A percentile compares a stretch with the other conserved stretches of the same genome.
Conservation (phyloP, 2,797 vertebrate genomes). For the Geotrypetes seraphini region DNA sequence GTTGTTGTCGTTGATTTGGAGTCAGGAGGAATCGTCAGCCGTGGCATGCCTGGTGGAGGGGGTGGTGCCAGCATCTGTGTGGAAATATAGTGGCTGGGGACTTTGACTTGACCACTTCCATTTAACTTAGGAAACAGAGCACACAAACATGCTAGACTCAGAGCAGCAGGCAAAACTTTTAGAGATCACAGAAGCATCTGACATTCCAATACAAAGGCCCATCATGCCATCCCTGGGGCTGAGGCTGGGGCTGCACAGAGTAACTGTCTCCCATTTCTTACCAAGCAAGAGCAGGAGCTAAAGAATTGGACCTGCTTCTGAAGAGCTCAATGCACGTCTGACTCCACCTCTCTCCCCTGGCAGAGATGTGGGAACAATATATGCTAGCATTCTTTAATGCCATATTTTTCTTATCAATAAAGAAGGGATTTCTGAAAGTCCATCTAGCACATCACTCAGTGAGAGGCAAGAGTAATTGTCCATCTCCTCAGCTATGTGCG, state of each 20-base stretch:
- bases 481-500: not conserved
- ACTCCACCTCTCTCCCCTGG: not conserved
- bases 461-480: not conserved
- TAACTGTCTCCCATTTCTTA: slow-evolving; percentile 7
- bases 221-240: too few relatives aligned
- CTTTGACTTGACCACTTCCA: slow-evolving; percentile 86
- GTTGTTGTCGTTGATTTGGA: slow-evolving; percentile 82
- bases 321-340: too few relatives aligned
- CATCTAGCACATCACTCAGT: too few relatives aligned
- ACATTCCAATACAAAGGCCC: too few relatives aligned
- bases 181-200: too few relatives aligned
- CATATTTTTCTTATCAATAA: too few relatives aligned
- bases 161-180: too few relatives aligned
- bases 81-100: slow-evolving; percentile 84
- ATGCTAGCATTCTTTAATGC: too few relatives aligned
- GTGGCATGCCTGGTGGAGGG: slow-evolving; percentile 68
- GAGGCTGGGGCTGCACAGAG: not conserved
- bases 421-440: too few relatives aligned
- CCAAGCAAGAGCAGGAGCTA: slow-evolving; percentile 12
- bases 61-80: slow-evolving; percentile 84
- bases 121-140: slow-evolving; percentile 70
- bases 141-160: too few relatives aligned
- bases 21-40: slow-evolving; percentile 68
- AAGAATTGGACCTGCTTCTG: not conserved
- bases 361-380: too few relatives aligned